phyloP scores from a whole-genome alignment of 2,113 vertebrate genomes.

The Natator depressus region DNA sequence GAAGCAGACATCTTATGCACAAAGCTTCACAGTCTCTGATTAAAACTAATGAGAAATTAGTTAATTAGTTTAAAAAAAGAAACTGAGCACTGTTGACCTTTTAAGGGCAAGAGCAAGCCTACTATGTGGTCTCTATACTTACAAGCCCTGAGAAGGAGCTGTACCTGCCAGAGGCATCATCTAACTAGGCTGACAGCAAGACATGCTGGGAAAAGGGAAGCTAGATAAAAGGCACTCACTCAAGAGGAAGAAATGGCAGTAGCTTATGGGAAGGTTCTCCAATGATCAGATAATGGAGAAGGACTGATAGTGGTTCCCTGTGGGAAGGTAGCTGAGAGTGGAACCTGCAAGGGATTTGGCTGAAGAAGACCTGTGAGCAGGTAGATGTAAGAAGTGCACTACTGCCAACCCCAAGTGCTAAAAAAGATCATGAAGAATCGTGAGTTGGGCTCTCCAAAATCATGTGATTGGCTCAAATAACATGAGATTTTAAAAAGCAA shows the following conservation, averaged over 20 bases:
- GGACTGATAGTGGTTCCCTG: background rate
- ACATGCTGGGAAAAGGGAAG: background rate
- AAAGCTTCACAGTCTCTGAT: background rate
- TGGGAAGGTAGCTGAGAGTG: background rate
- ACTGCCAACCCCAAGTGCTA: background rate
- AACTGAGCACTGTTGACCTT: background rate
- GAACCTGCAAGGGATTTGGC: background rate
- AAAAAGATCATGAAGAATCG: background rate
- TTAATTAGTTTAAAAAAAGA: background rate
- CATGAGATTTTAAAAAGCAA: background rate
- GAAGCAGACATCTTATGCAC: background rate
- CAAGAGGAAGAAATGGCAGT: too few species aligned
- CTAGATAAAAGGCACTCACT: background rate
- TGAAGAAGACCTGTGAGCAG: background rate
- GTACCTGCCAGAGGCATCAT: background rate
- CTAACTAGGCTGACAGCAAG: background rate
- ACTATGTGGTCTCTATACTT: background rate
- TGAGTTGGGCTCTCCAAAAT: background rate
- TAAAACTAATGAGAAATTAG: background rate
- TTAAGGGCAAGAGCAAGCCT: background rate
- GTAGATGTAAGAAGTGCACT: background rate
- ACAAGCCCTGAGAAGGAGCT: background rate
- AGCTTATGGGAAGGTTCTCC: background rate
- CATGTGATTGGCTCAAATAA: background rate
- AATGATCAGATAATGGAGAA: background rate